Conservation (phyloP, 2,888 invertebrate genomes). For the Artemia sinica region DNA sequence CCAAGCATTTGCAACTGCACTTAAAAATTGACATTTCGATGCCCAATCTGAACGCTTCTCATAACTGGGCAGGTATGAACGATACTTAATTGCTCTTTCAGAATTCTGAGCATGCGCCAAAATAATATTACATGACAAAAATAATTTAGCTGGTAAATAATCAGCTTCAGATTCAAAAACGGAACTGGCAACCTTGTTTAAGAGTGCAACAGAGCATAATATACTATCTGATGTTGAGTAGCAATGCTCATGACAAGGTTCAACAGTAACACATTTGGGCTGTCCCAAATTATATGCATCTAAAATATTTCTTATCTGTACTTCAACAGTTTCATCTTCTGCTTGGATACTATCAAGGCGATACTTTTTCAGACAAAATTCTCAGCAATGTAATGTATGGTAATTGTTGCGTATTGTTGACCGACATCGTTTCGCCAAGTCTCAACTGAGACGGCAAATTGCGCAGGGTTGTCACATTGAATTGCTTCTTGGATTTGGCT, state of each 20-base stretch:
- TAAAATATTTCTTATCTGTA: neutral
- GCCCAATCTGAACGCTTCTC: constrained; percentile 11
- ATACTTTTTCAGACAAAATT: neutral
- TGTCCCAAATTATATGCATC: neutral
- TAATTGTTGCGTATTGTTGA: constrained; percentile 11
- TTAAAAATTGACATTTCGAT: constrained; percentile 8
- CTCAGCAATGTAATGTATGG: constrained; percentile 9
- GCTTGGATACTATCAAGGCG: constrained; percentile 7
- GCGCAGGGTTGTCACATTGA: constrained; percentile 3
- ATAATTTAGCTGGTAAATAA: neutral
- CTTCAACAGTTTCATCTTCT: constrained; percentile 2
- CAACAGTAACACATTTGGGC: neutral
- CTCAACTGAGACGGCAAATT: constrained; percentile 11
- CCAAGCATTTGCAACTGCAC: neutral
- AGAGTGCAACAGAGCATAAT: neutral
- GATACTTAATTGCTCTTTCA: constrained; percentile 8
- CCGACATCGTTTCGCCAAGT: neutral
- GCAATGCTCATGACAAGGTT: neutral
- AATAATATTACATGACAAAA: constrained; percentile 1
- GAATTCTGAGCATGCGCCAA: constrained; percentile 13
- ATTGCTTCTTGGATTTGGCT: neutral
- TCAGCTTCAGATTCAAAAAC: constrained; percentile 3
- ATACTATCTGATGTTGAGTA: constrained; percentile 2
- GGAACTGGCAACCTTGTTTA: neutral
- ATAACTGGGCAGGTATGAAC: neutral